Conservation (phyloP, 2,888 invertebrate genomes). For the Drosophila anceps region DNA sequence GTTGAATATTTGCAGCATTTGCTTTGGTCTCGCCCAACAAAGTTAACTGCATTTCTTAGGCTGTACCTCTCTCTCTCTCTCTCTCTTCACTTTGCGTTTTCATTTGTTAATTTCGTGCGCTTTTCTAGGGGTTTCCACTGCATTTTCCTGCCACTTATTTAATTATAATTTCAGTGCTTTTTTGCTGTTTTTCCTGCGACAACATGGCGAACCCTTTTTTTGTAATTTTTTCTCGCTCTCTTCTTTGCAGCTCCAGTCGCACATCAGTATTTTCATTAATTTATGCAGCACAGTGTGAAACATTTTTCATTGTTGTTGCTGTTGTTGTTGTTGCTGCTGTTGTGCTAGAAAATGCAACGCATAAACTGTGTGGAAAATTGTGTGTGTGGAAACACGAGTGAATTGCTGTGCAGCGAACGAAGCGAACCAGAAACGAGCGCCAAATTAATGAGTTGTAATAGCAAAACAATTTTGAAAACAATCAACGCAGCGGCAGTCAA, state of each 20-base stretch:
- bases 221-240: not conserved
- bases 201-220: conserved; percentile 3
- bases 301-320: conserved; percentile 50
- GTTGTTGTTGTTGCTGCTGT: conserved; percentile 26
- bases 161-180: not conserved
- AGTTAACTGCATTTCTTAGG: not conserved
- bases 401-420: conserved; percentile 25
- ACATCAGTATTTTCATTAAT: conserved; percentile 62
- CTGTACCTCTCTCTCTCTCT: too few species aligned
- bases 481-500: conserved; percentile 32
- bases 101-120: too few species aligned
- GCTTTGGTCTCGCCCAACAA: not conserved
- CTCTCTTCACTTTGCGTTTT: not conserved
- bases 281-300: conserved; percentile 79
- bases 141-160: not conserved
- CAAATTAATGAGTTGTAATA: conserved; percentile 53
- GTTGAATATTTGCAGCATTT: not conserved
- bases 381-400: conserved; percentile 36
- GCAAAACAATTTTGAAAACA: conserved; percentile 39
- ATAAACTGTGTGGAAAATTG: conserved; percentile 52
- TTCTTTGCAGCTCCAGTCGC: conserved; percentile 1
- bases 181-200: not conserved
- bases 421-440: conserved; percentile 27
- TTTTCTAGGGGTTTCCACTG: not conserved
- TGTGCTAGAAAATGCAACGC: conserved; percentile 52